Base-by-base conservation (phyloP, 1,140 invertebrate species). In the Caerostris darwini region DNA sequence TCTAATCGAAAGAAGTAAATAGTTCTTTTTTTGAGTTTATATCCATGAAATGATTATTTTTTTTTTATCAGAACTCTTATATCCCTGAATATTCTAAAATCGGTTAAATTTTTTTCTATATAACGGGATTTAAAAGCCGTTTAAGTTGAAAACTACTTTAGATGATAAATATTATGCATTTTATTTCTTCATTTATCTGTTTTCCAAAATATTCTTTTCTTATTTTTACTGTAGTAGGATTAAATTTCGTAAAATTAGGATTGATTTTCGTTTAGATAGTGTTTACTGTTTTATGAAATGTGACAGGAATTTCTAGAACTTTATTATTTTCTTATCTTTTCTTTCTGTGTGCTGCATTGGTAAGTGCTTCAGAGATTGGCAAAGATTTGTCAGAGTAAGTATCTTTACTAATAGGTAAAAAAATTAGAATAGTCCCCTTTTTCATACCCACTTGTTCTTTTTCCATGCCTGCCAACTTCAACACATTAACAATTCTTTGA, bases 371-470 rank as follows among this genome's bases (percentile, higher is more conserved):
- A 93, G 90, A 92, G 94, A 86, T 90, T 92, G 59, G 91, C 94
- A 94, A 94, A 94, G 90, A 88, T 94, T 85, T 94, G 94, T 91
- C 90, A 92, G 64, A 94, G 94, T 94, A 94, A 94, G 94, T 94
- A 92, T 93, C 57, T 34, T 58, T 90, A 53, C 12, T 71, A 88
- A 88, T 3, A 69, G 3, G 3, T 69, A 50, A 3, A 50, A 3
- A 53, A 77, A 77, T 77, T 12, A 10, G 7, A 71, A 71, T 50
- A 71, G 69, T 50, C 0, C 61, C 12, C 34, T 1, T 34, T 34
- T 34, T 34, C 34, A 2, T n/a, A n/a, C n/a, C 34, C 34, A 0
- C 34, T 34, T 34, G 34, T 34, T 34, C 34, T 34, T 34, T 34
- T 34, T 34, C 34, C 34, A 34, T 34, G 34, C 34, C 34, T 34